Evolutionary conservation across 1,140 invertebrate genomes (phyloP), one percentile per base, ranked within the genome.

Genomic region (Tyrophagus putrescentiae): DNA sequence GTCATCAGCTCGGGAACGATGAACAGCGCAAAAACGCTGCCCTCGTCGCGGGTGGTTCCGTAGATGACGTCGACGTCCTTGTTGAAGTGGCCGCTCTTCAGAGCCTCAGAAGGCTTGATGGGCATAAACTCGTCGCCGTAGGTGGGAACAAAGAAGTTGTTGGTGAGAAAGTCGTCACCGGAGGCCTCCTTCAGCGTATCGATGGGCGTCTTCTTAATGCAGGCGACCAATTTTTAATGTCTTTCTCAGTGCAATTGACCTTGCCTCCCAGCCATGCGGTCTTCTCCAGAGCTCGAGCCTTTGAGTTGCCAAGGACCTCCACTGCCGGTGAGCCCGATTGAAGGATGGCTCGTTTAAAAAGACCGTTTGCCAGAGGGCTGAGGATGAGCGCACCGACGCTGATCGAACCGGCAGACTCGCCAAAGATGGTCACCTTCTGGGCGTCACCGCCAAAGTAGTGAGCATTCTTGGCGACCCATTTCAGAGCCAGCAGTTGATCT

Each of bases 31-130:
- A 93, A 96, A 68, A 87, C 95, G 68, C 84, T 87, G 7, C 88
- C 90, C 72, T 98, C 93, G 70, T 98, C 90, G 1, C 82, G 82
- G 69, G 94, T 95, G 32, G 83, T 87, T 5, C 93, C 93, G 77
- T 94, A 81, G 18, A 98, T 73, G 63, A 96, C 83, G 66, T 87
- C 36, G 13, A 16, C 89, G 21, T 85, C 87, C 1, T 87, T 84
- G 39, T 81, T 76, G 39, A 77, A 72, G 0, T 92, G 90, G 61
- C 79, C n/a, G n/a, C n/a, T n/a, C n/a, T n/a, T n/a, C n/a, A n/a
- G n/a, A n/a, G n/a, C n/a, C n/a, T n/a, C n/a, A n/a, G n/a, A n/a
- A n/a, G n/a, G n/a, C n/a, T n/a, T n/a, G n/a, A n/a, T n/a, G n/a
- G n/a, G n/a, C n/a, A n/a, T n/a, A n/a, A n/a, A n/a, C n/a, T n/a